A percentile compares a stretch with the other conserved stretches of the same genome.
phyloP scores from a whole-genome alignment of 2,113 vertebrate species.

The Ptyas mucosa region DNA sequence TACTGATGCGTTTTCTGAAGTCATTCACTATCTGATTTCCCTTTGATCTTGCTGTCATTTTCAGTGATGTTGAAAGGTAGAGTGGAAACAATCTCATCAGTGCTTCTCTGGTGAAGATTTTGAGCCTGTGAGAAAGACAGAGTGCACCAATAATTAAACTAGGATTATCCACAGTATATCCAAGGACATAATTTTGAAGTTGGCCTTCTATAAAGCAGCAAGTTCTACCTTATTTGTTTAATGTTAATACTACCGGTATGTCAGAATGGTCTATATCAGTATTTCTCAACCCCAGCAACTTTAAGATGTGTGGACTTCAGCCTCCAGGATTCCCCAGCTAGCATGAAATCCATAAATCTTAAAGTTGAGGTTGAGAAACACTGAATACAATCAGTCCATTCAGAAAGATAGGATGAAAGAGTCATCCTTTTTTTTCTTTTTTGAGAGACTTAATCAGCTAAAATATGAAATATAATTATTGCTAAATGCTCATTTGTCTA shows the following conservation, averaged over 20 bases:
- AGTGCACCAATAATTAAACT: background rate
- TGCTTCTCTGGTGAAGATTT: slow-evolving; percentile 41
- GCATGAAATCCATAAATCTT: background rate
- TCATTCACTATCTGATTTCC: slow-evolving; percentile 33
- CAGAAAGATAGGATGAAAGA: background rate
- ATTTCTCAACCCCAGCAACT: background rate
- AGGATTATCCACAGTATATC: background rate
- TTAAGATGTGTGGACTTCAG: background rate
- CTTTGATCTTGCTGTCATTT: slow-evolving; percentile 46
- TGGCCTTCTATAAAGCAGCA: slow-evolving; percentile 37
- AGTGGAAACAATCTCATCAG: slow-evolving; percentile 27
- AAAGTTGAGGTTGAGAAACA: background rate
- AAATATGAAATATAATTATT: background rate
- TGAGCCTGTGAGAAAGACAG: slow-evolving; percentile 48
- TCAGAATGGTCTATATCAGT: slow-evolving; percentile 40
- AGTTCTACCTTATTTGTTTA: slow-evolving; percentile 42
- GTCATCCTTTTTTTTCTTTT: background rate
- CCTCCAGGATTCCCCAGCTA: background rate
- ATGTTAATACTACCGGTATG: slow-evolving; percentile 49
- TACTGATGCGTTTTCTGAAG: slow-evolving; percentile 15
- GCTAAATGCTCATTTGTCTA: background rate
- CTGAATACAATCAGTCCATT: background rate
- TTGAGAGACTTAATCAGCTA: background rate
- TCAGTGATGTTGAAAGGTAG: slow-evolving; percentile 3
- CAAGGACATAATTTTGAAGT: background rate